These are phyloP conservation scores for Melanostigma gelatinosum DNA, from an alignment of 2,113 vertebrate species.

Conservation along the genomic window DNA sequence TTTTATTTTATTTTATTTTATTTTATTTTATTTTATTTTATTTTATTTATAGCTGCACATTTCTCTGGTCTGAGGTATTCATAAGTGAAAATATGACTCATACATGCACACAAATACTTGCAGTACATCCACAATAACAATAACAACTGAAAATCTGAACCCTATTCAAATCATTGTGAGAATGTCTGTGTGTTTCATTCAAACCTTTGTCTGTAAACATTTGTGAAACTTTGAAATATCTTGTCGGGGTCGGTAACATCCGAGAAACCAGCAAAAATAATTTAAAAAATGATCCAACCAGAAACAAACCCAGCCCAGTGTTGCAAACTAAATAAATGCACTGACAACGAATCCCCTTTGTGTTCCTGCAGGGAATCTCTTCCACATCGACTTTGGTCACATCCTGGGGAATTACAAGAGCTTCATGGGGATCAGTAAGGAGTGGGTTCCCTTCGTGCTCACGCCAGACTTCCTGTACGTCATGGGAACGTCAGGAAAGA, in stretches of 20 bases:
- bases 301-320: not conserved
- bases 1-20: too few relatives aligned
- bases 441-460: constrained; percentile 97
- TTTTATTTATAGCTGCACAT: too few relatives aligned
- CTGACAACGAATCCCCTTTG: not conserved
- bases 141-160: too few relatives aligned
- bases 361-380: constrained; percentile 90
- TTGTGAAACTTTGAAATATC: too few relatives aligned
- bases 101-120: too few relatives aligned
- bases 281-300: not conserved
- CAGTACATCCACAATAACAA: too few relatives aligned
- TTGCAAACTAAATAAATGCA: not conserved
- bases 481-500: constrained; percentile 96
- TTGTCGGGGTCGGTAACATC: not conserved
- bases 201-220: too few relatives aligned
- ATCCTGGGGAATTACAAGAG: constrained; percentile 99
- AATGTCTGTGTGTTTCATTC: too few relatives aligned
- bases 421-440: constrained; percentile 98
- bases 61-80: too few relatives aligned
- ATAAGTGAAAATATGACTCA: too few relatives aligned
- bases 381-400: constrained; percentile 99
- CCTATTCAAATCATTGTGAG: too few relatives aligned
- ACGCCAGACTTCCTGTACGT: constrained; percentile 98
- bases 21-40: too few relatives aligned
- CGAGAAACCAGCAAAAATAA: not conserved